phyloP scores from a whole-genome alignment of 1,140 invertebrate genomes.

The Vanessa atalanta region DNA sequence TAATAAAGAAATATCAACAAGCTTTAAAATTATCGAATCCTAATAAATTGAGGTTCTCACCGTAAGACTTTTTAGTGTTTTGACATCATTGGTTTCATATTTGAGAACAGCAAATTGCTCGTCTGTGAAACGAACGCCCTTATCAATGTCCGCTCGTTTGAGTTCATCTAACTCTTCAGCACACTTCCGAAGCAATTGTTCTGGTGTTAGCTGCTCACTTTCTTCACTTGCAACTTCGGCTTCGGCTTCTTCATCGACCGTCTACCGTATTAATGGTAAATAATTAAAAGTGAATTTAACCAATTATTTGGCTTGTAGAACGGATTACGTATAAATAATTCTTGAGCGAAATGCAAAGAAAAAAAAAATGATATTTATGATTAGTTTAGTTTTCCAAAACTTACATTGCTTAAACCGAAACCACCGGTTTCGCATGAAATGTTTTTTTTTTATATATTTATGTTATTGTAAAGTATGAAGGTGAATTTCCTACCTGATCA shows the following conservation, averaged over 20 bases:
- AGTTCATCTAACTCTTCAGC: slow-evolving; percentile 68
- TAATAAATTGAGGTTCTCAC: slow-evolving; percentile 59
- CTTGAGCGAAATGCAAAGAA: too few relatives aligned
- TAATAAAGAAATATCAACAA: too few relatives aligned
- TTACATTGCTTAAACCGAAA: too few relatives aligned
- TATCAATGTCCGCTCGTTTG: slow-evolving; percentile 71
- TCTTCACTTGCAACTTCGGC: slow-evolving; percentile 52
- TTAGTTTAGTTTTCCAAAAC: too few relatives aligned
- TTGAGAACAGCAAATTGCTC: slow-evolving; percentile 82
- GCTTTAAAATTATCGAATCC: background rate
- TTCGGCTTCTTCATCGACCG: slow-evolving; percentile 60
- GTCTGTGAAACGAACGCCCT: slow-evolving; percentile 79
- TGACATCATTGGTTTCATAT: slow-evolving; percentile 84
- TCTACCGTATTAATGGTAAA: slow-evolving; percentile 28
- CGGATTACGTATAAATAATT: too few relatives aligned
- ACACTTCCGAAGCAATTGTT: slow-evolving; percentile 59
- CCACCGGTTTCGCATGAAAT: too few relatives aligned
- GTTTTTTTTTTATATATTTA: too few relatives aligned
- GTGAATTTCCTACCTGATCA: slow-evolving; percentile 72
- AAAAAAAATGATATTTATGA: background rate
- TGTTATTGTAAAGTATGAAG: background rate
- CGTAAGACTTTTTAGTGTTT: slow-evolving; percentile 81
- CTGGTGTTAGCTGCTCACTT: slow-evolving; percentile 54
- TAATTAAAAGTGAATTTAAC: too few relatives aligned
- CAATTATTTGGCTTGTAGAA: background rate